These are phyloP conservation scores for Geophilus truncorum DNA, from an alignment of 2,888 invertebrate genomes.

Conservation along the genomic window DNA sequence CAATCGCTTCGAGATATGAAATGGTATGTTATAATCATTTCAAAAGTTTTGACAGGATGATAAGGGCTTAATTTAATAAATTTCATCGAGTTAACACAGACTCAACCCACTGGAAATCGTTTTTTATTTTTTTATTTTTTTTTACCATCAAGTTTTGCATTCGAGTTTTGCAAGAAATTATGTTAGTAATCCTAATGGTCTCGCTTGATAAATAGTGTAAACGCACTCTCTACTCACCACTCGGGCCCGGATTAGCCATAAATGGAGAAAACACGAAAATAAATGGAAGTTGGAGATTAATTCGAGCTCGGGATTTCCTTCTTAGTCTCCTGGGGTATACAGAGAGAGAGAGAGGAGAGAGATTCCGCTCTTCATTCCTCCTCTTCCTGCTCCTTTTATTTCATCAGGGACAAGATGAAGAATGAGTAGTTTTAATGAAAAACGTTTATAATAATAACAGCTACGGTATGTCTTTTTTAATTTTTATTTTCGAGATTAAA, in stretches of 20 bases:
- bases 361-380: conserved; percentile 15
- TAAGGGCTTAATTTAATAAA: conserved; percentile 3
- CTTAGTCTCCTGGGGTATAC: conserved; percentile 27
- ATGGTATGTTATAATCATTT: background rate
- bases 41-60: background rate
- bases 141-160: background rate
- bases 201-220: conserved; percentile 4
- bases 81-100: background rate
- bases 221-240: conserved; percentile 25
- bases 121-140: background rate
- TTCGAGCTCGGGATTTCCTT: conserved; percentile 24
- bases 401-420: conserved; percentile 17
- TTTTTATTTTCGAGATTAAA: background rate
- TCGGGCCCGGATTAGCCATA: conserved; percentile 17
- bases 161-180: background rate
- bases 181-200: conserved; percentile 14
- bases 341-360: conserved; percentile 2
- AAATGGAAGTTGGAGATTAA: conserved; percentile 25
- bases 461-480: background rate
- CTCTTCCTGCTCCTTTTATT: conserved; percentile 21
- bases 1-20: background rate
- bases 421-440: conserved; percentile 18
- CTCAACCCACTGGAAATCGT: background rate
- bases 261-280: conserved; percentile 27
- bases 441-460: conserved; percentile 4